phyloP scores from a whole-genome alignment of 2,113 vertebrate species.

The Lethenteron reissneri region DNA sequence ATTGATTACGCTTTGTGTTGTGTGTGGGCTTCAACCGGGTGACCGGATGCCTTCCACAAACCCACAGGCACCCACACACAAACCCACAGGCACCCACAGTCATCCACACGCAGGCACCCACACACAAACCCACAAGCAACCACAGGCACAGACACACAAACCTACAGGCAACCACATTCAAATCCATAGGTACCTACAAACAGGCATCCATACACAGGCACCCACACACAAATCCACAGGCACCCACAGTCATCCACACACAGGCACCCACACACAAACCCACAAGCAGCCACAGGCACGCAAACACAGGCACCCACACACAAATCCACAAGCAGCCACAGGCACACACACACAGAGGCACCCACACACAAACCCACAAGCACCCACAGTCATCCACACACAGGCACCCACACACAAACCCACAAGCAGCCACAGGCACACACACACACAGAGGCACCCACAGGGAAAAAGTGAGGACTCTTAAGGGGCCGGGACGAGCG shows the following conservation, averaged over 20 bases:
- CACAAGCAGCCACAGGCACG: not conserved
- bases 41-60: not conserved
- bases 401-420: not conserved
- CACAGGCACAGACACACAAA: not conserved
- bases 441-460: too few species aligned
- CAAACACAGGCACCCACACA: not conserved
- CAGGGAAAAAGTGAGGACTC: too few species aligned
- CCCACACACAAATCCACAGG: not conserved
- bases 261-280: not conserved
- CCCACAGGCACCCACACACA: not conserved
- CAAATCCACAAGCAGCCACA: not conserved
- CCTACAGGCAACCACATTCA: too few species aligned
- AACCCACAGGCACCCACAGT: not conserved
- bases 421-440: not conserved
- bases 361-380: not conserved
- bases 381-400: not conserved
- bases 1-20: too few species aligned
- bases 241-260: not conserved
- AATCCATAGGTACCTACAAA: too few species aligned
- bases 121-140: not conserved
- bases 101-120: not conserved
- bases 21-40: not conserved
- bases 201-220: not conserved
- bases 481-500: too few species aligned
- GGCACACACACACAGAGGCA: slow-evolving; percentile 1